These are phyloP conservation scores for Megaleporinus macrocephalus DNA, from an alignment of 2,113 vertebrate species.

Conservation along the genomic window DNA sequence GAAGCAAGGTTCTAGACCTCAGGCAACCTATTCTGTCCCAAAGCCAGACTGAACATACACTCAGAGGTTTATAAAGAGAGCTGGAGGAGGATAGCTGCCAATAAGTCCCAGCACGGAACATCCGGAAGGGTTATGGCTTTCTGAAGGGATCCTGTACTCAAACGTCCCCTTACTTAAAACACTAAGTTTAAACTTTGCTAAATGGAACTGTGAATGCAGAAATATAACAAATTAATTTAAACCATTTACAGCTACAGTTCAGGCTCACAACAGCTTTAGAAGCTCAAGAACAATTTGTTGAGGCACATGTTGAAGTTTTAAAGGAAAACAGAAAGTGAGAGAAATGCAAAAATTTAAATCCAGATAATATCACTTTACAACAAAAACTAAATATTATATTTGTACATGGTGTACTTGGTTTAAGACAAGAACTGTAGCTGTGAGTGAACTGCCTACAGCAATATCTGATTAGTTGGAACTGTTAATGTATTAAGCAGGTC, in stretches of 20 bases:
- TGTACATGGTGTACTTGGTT: too few species aligned
- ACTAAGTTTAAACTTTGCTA: not conserved
- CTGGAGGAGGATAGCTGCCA: conserved; percentile 41
- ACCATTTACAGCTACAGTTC: not conserved
- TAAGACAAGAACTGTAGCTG: too few species aligned
- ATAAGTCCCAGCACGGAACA: not conserved
- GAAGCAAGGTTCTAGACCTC: conserved; percentile 23
- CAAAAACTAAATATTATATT: too few species aligned
- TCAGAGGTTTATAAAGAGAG: conserved; percentile 13
- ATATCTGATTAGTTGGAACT: too few species aligned
- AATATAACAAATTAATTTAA: not conserved
- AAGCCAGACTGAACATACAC: conserved; percentile 7
- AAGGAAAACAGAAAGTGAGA: not conserved
- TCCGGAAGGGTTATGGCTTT: conserved; percentile 36
- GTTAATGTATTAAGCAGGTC: not conserved
- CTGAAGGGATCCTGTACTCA: conserved; percentile 34
- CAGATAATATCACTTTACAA: not conserved
- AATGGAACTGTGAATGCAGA: not conserved
- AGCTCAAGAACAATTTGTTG: too few species aligned
- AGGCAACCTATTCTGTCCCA: conserved; percentile 27
- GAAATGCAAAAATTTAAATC: not conserved
- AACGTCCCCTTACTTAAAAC: conserved; percentile 21
- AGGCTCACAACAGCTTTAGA: not conserved
- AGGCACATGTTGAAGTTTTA: not conserved
- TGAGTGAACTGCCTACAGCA: too few species aligned